Conservation (phyloP, 2,113 vertebrate species). For the Illadopsis cleaveri region DNA sequence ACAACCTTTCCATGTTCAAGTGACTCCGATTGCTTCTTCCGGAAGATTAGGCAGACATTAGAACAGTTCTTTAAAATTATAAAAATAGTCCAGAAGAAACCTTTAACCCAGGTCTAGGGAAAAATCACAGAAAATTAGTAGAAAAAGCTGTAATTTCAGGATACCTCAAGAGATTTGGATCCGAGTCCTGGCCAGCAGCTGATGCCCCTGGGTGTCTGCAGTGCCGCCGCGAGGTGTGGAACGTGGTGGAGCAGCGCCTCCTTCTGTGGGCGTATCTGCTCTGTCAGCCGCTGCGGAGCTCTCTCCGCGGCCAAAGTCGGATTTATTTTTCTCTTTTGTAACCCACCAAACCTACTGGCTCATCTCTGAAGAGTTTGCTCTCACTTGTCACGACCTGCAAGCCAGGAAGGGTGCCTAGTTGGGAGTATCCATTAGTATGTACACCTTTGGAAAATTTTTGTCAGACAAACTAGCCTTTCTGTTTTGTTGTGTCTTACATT, state of each 20-base stretch:
- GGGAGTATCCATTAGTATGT: neutral
- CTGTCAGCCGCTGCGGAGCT: rapidly evolving
- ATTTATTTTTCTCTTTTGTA: neutral
- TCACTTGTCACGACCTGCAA: neutral
- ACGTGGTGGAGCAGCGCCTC: slow-evolving; percentile 56
- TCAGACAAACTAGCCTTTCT: neutral
- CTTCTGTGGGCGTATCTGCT: neutral
- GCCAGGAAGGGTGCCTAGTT: neutral
- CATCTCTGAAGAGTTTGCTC: neutral
- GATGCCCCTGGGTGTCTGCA: rapidly evolving
- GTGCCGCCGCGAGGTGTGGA: neutral
- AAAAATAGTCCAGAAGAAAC: neutral
- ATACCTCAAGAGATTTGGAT: too few species aligned
- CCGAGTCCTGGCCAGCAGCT: too few species aligned
- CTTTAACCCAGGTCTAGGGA: neutral
- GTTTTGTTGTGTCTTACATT: neutral
- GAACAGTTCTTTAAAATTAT: neutral
- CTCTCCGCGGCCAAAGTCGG: neutral
- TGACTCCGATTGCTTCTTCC: neutral
- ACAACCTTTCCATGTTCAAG: neutral
- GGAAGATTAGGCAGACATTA: neutral
- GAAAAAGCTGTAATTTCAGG: neutral
- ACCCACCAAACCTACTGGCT: neutral
- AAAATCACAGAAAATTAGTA: neutral
- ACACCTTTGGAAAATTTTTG: neutral